Percentiles rank a stretch among this genome's conserved stretches.
These are phyloP conservation scores for Uromys caudimaculatus DNA, from an alignment of 2,797 vertebrate genomes.

Conservation along the genomic window DNA sequence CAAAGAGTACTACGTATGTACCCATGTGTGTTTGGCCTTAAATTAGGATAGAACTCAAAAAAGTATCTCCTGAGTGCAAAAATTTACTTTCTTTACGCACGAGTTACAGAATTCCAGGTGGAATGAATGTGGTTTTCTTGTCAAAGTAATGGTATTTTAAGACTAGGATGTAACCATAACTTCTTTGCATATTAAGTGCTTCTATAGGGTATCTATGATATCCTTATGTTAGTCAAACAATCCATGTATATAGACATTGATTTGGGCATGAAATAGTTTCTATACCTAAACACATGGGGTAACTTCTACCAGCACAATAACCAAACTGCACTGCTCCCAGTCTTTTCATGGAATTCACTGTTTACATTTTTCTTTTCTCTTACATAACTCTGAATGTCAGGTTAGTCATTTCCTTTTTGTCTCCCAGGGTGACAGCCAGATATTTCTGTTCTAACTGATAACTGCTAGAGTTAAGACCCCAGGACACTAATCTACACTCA, in stretches of 20 bases:
- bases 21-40: neutral
- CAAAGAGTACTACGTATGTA: accelerated
- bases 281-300: neutral
- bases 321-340: neutral
- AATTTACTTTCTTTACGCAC: neutral
- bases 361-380: constrained; percentile 21
- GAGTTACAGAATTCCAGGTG: neutral
- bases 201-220: neutral
- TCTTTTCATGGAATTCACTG: neutral
- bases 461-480: neutral
- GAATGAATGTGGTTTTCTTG: neutral
- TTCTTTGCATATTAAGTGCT: neutral
- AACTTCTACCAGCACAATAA: neutral
- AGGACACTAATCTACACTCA: neutral
- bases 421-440: neutral
- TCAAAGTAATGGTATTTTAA: neutral
- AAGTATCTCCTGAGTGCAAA: neutral
- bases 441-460: neutral
- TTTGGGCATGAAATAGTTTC: neutral
- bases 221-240: neutral
- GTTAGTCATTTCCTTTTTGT: neutral
- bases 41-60: neutral
- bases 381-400: neutral
- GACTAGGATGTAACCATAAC: neutral
- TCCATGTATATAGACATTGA: neutral